Evolutionary conservation across 2,888 invertebrate species (phyloP), one percentile per base, ranked within the genome.

Genomic region (Onthophagus sagittarius): DNA sequence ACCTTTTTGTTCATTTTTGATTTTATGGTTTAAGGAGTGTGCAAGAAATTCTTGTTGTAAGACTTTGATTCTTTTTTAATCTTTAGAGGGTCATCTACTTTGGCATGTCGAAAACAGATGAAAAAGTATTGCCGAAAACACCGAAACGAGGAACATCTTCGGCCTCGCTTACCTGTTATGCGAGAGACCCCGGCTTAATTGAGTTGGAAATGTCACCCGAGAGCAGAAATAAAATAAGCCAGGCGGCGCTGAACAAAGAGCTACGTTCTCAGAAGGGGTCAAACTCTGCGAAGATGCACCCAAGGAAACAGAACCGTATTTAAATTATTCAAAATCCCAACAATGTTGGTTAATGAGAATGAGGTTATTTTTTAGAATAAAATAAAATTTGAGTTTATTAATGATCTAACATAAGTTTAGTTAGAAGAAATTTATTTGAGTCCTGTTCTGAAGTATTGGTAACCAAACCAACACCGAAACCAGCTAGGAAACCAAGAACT

Each of bases 171-270:
- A 53, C 39, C 39, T 53, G 39, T 53, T 53, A 53, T 53, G 39
- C 23, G 15, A 67, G n/a, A 23, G 67, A 23, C n/a, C 15, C 79
- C 78, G 76, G 80, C 81, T 84, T 83, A 83, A 83, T 83, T 83
- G 82, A 84, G 83, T 84, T 83, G 81, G 81, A 83, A 84, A 83
- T 83, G 83, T 84, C 84, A 84, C 81, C 79, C 78, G 71, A 75
- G 78, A 78, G 80, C 80, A 81, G 81, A 77, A 81, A 80, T 79
- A 79, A 81, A 79, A 78, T 78, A 79, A 76, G 77, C 78, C 76
- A 76, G 23, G 81, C 82, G 83, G 82, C 78, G 23, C 3, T 76
- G 79, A 81, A 82, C 81, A 81, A 82, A 83, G 82, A 81, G 77
- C 79, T 80, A 81, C 78, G 79, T 83, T 83, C 83, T 77, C 76